Percentiles rank a stretch among this genome's conserved stretches.
Evolutionary conservation across 1,140 invertebrate species (phyloP).

Genomic region (Cyclargus thomasi): DNA sequence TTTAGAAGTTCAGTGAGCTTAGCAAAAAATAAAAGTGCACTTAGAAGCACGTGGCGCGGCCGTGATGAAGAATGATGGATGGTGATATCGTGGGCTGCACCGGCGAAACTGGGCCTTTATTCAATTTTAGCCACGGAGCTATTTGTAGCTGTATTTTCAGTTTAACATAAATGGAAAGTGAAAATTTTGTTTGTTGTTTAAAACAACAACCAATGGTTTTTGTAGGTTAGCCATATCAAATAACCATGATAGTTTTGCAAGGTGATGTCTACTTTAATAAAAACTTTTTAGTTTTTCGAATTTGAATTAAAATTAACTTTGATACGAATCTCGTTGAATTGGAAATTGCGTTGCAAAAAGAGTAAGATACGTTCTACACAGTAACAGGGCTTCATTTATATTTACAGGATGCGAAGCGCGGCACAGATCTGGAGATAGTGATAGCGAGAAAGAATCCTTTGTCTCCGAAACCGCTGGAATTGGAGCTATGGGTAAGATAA

Average conservation of each 20-base stretch:
- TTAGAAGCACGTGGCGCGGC: slow-evolving; percentile 19
- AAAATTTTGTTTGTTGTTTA: not conserved
- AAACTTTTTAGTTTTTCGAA: too few species aligned
- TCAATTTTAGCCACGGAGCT: not conserved
- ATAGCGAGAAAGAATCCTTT: slow-evolving; percentile 85
- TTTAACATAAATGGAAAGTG: not conserved
- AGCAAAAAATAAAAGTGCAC: slow-evolving; percentile 8
- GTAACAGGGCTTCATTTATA: slow-evolving; percentile 21
- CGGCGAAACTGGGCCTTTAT: not conserved
- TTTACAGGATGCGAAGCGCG: slow-evolving; percentile 84
- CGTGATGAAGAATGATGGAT: slow-evolving; percentile 54
- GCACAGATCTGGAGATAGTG: slow-evolving; percentile 87
- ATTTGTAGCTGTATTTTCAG: not conserved
- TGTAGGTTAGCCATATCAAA: too few species aligned
- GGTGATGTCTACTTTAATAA: too few species aligned
- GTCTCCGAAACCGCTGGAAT: slow-evolving; percentile 83
- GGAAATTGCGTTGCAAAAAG: not conserved
- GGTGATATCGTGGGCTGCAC: slow-evolving; percentile 45
- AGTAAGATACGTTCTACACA: not conserved
- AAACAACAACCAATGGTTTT: too few species aligned
- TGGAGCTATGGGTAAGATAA: slow-evolving; percentile 84
- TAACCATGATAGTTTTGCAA: too few species aligned
- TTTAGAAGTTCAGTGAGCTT: not conserved
- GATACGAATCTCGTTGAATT: too few species aligned
- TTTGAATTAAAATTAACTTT: too few species aligned